Evolutionary conservation across 2,888 invertebrate species (phyloP), one percentile per base, ranked within the genome.

Genomic region (Drosophila imparisetae): DNA sequence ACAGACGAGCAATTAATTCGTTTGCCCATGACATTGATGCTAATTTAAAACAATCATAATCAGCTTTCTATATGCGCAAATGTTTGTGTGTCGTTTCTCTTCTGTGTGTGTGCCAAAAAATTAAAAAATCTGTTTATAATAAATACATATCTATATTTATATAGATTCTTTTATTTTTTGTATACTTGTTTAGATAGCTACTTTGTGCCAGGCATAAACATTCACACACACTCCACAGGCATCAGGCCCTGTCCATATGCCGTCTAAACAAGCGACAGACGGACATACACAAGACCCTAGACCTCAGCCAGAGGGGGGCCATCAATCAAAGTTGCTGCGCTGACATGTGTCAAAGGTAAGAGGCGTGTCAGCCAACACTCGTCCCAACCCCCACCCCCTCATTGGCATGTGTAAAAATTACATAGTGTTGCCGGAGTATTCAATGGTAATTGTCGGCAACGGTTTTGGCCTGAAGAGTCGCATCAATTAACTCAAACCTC

Each of bases 21-120:
- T 72, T 78, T 89, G 89, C 72, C 86, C 86, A 72, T 89, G 86
- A 86, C 86, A 86, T 86, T 86, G 86, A 81, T 79, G 89, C 83
- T 86, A 84, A 86, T 84, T 88, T 84, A 84, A 70, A 86, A 81
- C 80, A 80, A 88, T 84, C 84, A 88, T 77, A 86, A 67, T 67
- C 57, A 42, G 50, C 66, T 7, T n/a, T 0, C 1, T 24, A 45
- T 24, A 15, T 24, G 5, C 10, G 24, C 2, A 45, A 45, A 24
- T 29, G 18, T 50, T 6, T 52, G 50, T 13, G 29, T 36, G 8
- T 59, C 62, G 29, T 72, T 81, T 75, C 29, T 13, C 24, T 36
- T 64, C 34, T 10, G 27, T 29, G 48, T 42, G 21, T 27, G 59
- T 67, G 78, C 64, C 65, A 78, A 72, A 64, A 72, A 60, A n/a